Percentiles rank a stretch among this genome's conserved stretches.
Evolutionary conservation across 2,888 invertebrate species (phyloP).

Genomic region (Prosopocoilus inquinatus): DNA sequence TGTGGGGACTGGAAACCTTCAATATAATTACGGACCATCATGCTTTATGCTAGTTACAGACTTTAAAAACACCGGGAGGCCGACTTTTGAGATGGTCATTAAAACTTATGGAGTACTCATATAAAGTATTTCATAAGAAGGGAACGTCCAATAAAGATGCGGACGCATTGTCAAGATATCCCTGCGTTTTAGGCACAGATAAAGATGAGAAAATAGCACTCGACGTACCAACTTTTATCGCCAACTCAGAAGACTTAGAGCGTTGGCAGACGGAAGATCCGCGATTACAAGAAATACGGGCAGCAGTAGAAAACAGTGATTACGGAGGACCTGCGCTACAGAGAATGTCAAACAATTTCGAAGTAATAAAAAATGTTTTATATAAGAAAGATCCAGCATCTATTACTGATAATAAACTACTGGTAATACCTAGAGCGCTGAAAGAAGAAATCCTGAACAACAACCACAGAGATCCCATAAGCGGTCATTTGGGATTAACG

Average conservation of each 20-base stretch:
- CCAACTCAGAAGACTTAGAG: no score
- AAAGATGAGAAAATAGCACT: no score
- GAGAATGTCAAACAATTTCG: background rate
- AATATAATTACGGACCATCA: slow-evolving; percentile 13
- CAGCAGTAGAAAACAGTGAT: no score
- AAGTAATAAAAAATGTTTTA: background rate
- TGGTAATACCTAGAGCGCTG: slow-evolving; percentile 25
- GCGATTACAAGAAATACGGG: background rate
- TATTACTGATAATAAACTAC: slow-evolving; percentile 1
- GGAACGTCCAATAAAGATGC: slow-evolving; percentile 16
- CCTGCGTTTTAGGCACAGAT: background rate
- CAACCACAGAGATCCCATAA: slow-evolving; percentile 23
- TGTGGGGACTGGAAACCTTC: slow-evolving; percentile 3
- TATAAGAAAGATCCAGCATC: background rate
- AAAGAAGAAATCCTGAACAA: slow-evolving; percentile 23
- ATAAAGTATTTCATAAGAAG: slow-evolving; percentile 16
- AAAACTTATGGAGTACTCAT: slow-evolving; percentile 23
- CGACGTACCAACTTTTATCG: no score
- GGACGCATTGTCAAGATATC: slow-evolving; percentile 11
- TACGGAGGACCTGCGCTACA: no score
- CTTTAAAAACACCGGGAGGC: slow-evolving; percentile 13
- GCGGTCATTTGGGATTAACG: slow-evolving; percentile 25
- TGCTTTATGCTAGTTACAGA: slow-evolving; percentile 17
- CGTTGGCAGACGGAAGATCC: no score
- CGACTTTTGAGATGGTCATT: slow-evolving; percentile 21